Evolutionary conservation across 2,113 vertebrate species (phyloP), one percentile per base, ranked within the genome.

Genomic region (Pholis gunnellus): DNA sequence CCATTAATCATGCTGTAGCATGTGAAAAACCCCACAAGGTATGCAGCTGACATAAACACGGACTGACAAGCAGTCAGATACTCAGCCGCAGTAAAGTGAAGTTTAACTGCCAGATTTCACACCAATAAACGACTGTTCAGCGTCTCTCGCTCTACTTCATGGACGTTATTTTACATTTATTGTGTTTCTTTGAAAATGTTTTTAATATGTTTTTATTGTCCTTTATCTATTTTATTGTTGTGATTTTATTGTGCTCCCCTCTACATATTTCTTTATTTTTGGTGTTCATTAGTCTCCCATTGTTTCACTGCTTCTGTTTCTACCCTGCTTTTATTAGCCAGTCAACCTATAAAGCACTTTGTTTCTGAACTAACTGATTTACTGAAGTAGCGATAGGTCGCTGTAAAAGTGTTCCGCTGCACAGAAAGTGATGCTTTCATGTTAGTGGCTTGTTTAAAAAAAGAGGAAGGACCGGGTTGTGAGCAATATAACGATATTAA

Each of bases 201-300:
- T 88, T 90, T 86, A 82, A 83, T 54, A 65, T 59, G 61, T 77
- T 90, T 88, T 90, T 86, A 84, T 85, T 54, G 77, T 84, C 40
- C 29, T 69, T 22, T 57, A 25, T 66, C 52, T 73, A 31, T 83
- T 88, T 86, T 78, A 86, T 84, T 75, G 70, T 75, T 73, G 84
- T 38, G 10, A 61, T 80, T 82, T 89, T 89, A 90, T 83, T 66
- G 85, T 69, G 64, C 71, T 50, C 36, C 61, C 61, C 44, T 71
- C 52, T 63, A 57, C 71, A 78, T 60, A 54, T 83, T 46, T 46
- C 38, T 44, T 72, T 61, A 20, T 44, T 17, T 22, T 52, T 44
- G 48, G 1, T 74, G 52, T 81, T 89, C 79, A 91, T 92, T 92
- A 89, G 87, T 50, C 81, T 73, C 91, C 90, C 66, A 22, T 75